Evolutionary conservation across 2,797 vertebrate genomes (phyloP).

Genomic region (Premnoplex brunnescens): DNA sequence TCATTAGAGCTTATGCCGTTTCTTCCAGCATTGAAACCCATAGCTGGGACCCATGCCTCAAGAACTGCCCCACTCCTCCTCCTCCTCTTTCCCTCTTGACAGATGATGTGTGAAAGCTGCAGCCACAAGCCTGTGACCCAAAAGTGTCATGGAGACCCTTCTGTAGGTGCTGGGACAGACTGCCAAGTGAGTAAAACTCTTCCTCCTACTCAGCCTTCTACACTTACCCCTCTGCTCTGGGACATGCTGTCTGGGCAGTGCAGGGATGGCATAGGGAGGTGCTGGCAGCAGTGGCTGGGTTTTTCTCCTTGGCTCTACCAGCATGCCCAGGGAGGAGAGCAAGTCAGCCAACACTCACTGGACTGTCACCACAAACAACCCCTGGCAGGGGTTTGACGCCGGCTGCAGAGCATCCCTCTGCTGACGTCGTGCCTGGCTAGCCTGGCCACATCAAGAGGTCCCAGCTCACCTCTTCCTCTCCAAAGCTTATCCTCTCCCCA

Average conservation of each 20-base stretch:
- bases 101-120: accelerated
- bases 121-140: neutral
- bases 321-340: neutral
- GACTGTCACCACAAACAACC: neutral
- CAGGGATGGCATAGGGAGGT: accelerated
- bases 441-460: neutral
- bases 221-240: accelerated
- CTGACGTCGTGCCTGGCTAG: neutral
- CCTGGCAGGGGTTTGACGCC: neutral
- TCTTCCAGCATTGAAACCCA: neutral
- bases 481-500: neutral
- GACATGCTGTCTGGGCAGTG: accelerated
- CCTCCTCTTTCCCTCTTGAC: neutral
- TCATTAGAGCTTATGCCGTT: neutral
- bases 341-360: accelerated
- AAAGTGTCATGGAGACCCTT: neutral
- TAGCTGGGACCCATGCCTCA: neutral
- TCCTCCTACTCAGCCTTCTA: neutral
- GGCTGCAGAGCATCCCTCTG: neutral
- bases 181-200: accelerated
- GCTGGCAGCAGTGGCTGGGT: neutral
- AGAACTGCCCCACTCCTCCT: neutral
- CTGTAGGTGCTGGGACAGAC: neutral
- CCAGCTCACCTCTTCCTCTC: slow-evolving; percentile 3
- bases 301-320: neutral